These are phyloP conservation scores for Anthoptus insignis DNA, from an alignment of 2,888 invertebrate genomes.

Conservation along the genomic window DNA sequence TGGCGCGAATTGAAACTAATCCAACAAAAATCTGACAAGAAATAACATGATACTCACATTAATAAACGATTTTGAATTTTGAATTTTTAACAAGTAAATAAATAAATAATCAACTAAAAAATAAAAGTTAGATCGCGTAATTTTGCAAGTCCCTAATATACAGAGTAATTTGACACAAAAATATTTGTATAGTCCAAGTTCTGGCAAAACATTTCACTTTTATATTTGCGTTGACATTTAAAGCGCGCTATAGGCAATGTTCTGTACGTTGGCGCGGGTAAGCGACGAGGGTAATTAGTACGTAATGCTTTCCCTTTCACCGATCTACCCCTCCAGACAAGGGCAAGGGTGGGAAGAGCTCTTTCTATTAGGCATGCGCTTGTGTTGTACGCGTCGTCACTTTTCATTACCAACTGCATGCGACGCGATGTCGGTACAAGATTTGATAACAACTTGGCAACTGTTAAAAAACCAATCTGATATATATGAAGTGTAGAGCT, in stretches of 20 bases:
- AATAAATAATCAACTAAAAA: no score
- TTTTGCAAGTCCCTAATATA: no score
- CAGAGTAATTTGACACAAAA: not conserved
- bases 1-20: no score
- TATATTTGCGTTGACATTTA: constrained; percentile 20
- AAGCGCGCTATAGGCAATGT: constrained; percentile 25
- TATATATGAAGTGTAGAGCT: no score
- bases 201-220: not conserved
- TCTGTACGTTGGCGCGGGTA: constrained; percentile 25
- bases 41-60: no score
- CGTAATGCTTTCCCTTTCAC: constrained; percentile 31
- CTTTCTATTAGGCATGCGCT: constrained; percentile 34
- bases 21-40: no score
- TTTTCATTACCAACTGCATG: constrained; percentile 27
- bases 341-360: constrained; percentile 21
- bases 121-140: no score
- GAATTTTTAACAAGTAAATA: no score
- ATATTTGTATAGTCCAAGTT: not conserved
- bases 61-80: no score
- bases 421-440: not conserved
- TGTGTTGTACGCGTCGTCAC: constrained; percentile 33
- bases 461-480: no score
- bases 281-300: constrained; percentile 33
- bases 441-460: no score
- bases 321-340: constrained; percentile 30